Conservation (phyloP, 2,888 invertebrate species). For the Netelia inedita region DNA sequence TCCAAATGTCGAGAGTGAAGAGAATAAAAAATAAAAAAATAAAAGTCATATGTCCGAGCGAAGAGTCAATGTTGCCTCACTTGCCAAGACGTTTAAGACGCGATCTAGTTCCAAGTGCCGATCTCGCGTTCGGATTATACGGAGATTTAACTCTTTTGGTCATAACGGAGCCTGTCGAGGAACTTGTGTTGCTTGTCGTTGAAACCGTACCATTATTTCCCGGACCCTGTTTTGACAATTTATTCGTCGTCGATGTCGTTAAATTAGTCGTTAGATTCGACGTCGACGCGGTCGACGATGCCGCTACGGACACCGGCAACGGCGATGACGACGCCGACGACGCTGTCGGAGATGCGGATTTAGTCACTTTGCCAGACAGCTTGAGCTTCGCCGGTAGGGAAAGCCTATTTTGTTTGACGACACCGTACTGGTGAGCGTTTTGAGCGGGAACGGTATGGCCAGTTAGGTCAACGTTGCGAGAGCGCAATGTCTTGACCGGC, state of each 20-base stretch:
- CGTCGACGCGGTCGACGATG: conserved; percentile 57
- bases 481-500: conserved; percentile 83
- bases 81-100: conserved; percentile 83
- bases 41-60: neutral
- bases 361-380: conserved; percentile 54
- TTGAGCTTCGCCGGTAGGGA: conserved; percentile 79
- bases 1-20: neutral
- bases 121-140: conserved; percentile 80
- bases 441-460: conserved; percentile 82
- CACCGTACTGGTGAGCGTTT: conserved; percentile 80
- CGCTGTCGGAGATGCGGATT: conserved; percentile 53
- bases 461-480: conserved; percentile 83
- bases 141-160: conserved; percentile 81
- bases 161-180: conserved; percentile 23
- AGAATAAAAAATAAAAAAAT: neutral
- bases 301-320: conserved; percentile 42
- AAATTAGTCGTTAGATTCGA: conserved; percentile 17
- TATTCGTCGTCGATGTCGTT: conserved; percentile 59
- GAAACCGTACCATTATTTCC: conserved; percentile 34
- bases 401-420: conserved; percentile 79
- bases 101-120: conserved; percentile 81
- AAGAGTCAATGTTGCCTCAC: conserved; percentile 67
- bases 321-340: conserved; percentile 34
- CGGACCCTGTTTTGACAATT: conserved; percentile 61
- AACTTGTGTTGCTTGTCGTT: conserved; percentile 24